A percentile compares a stretch with the other conserved stretches of the same genome.
These are phyloP conservation scores for Anseranas semipalmata DNA, from an alignment of 2,113 vertebrate species.

Conservation along the genomic window DNA sequence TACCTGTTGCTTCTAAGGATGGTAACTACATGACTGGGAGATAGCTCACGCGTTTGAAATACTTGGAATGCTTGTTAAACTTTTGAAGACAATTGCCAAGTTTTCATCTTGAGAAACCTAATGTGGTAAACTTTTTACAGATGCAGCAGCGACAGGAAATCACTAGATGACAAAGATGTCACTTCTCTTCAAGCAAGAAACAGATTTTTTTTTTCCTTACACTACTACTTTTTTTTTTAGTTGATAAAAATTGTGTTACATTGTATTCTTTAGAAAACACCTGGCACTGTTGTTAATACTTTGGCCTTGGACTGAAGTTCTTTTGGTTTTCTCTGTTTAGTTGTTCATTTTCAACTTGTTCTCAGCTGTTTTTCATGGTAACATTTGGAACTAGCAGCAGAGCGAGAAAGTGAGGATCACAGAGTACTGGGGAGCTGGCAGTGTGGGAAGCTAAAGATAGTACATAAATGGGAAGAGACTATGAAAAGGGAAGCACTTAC, in stretches of 20 bases:
- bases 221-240: background rate
- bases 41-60: fast-evolving
- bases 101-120: background rate
- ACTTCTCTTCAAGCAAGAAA: too few relatives aligned
- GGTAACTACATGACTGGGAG: background rate
- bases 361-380: too few relatives aligned
- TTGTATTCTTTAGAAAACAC: background rate
- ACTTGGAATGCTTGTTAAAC: background rate
- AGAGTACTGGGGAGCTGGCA: background rate
- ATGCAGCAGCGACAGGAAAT: background rate
- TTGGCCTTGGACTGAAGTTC: background rate
- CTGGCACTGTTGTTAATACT: background rate
- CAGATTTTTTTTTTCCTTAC: background rate
- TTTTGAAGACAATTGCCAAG: background rate
- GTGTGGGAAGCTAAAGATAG: background rate
- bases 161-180: background rate
- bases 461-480: background rate
- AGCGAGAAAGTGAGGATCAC: background rate
- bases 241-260: background rate
- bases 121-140: background rate
- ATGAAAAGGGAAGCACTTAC: background rate
- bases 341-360: background rate
- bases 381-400: background rate
- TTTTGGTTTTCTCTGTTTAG: background rate
- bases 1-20: background rate